Evolutionary conservation across 2,888 invertebrate species (phyloP), one percentile per base, ranked within the genome.

Genomic region (Vandiemenella viatica): DNA sequence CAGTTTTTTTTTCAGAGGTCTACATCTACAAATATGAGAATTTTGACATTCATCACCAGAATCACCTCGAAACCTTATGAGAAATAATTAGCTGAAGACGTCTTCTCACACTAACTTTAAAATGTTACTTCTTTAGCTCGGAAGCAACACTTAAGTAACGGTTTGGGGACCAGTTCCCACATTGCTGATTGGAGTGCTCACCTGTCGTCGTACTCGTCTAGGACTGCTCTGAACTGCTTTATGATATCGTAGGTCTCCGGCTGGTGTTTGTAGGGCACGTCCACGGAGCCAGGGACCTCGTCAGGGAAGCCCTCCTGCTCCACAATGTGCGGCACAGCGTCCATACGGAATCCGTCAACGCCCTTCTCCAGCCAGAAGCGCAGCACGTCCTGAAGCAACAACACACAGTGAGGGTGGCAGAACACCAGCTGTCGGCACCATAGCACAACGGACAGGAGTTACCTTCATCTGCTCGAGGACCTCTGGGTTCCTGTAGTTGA

Each of bases 351-450:
- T 1, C 93, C 95, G 60, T 86, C 83, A 0, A 91, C 77, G 1
- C 90, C 91, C 58, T 78, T 77, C 45, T 80, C 77, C 43, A 93
- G 62, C 92, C 92, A 93, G 60, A 79, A 88, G 55, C 69, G 71
- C 17, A 91, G 61, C 1, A 80, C 70, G 10, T 75, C 73, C 80
- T 85, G n/a, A n/a, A n/a, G n/a, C n/a, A n/a, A n/a, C n/a, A n/a
- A n/a, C n/a, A n/a, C n/a, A n/a, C n/a, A n/a, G n/a, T n/a, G n/a
- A n/a, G n/a, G n/a, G n/a, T n/a, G n/a, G n/a, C n/a, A n/a, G n/a
- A n/a, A n/a, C n/a, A n/a, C n/a, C n/a, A n/a, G n/a, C n/a, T n/a
- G n/a, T n/a, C n/a, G n/a, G n/a, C n/a, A n/a, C n/a, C n/a, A n/a
- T n/a, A n/a, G n/a, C n/a, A n/a, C n/a, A n/a, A n/a, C n/a, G n/a